Evolutionary conservation across 1,140 invertebrate genomes (phyloP).

Genomic region (Drosophila grimshawi): DNA sequence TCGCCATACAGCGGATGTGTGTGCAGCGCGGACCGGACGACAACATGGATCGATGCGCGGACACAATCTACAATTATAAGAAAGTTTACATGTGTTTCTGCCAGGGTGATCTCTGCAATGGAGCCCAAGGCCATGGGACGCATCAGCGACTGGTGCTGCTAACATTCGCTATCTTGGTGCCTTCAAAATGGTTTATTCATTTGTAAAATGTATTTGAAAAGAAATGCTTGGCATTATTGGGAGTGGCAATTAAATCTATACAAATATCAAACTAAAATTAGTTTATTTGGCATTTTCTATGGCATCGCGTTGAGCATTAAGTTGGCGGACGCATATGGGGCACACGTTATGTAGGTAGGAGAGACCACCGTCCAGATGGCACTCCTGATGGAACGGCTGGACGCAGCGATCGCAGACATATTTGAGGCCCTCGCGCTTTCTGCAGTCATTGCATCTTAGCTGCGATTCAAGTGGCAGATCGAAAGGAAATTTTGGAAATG

Average conservation of each 20-base stretch:
- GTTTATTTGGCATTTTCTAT: neutral
- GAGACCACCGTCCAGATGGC: neutral
- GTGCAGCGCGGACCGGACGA: constrained; percentile 94
- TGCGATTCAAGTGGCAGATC: too few relatives aligned
- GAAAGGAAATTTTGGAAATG: too few relatives aligned
- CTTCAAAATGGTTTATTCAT: neutral
- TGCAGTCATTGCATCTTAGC: constrained; percentile 3
- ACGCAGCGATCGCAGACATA: constrained; percentile 7
- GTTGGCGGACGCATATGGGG: neutral
- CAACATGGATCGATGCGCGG: constrained; percentile 94
- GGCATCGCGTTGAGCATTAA: neutral
- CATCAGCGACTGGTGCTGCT: constrained; percentile 1
- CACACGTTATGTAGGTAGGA: neutral
- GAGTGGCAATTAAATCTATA: constrained; percentile 8
- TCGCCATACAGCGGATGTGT: constrained; percentile 94
- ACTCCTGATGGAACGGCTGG: constrained; percentile 13
- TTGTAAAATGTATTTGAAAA: constrained; percentile 10
- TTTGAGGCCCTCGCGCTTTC: constrained; percentile 8
- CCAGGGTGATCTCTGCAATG: constrained; percentile 95
- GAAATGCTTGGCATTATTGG: constrained; percentile 6
- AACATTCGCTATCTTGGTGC: neutral
- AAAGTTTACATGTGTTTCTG: constrained; percentile 97
- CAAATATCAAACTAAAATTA: neutral
- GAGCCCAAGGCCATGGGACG: neutral
- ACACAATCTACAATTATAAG: constrained; percentile 91